Percentiles rank a stretch among this genome's conserved stretches.
Conservation (phyloP, 2,888 invertebrate genomes). For the Bombylius discolor region DNA sequence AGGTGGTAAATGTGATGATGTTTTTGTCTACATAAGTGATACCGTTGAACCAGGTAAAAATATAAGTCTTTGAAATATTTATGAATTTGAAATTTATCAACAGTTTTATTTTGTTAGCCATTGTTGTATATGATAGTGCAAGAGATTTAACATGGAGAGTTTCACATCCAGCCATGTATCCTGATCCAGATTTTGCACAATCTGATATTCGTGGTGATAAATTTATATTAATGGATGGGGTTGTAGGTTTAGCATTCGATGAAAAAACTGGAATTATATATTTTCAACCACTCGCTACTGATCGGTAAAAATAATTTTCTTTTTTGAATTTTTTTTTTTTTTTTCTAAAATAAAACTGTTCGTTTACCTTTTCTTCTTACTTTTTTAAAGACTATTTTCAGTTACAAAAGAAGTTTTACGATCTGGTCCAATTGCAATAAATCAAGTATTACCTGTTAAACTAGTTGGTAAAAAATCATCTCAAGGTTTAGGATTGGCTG, state of each 20-base stretch:
- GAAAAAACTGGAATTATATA: constrained; percentile 43
- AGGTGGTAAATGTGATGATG: constrained; percentile 54
- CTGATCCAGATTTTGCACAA: constrained; percentile 65
- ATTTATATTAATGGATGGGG: constrained; percentile 55
- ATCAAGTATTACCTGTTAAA: constrained; percentile 57
- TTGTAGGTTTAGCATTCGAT: constrained; percentile 53
- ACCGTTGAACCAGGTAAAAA: constrained; percentile 62
- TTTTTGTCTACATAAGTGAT: constrained; percentile 68
- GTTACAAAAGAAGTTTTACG: constrained; percentile 59
- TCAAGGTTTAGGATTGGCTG: constrained; percentile 61
- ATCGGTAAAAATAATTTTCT: constrained; percentile 34
- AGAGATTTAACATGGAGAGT: constrained; percentile 69
- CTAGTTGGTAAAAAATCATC: constrained; percentile 74
- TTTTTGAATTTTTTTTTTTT: constrained; percentile 1
- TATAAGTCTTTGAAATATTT: not conserved
- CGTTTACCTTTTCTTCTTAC: not conserved
- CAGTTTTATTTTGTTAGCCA: constrained; percentile 16
- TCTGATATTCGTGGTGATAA: constrained; percentile 54
- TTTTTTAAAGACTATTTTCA: constrained; percentile 51
- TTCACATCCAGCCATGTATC: constrained; percentile 72
- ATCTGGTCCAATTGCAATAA: constrained; percentile 57
- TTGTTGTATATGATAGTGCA: constrained; percentile 45
- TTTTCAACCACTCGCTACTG: constrained; percentile 55
- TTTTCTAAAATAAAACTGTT: not conserved
- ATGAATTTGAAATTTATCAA: no score